A percentile compares a stretch with the other conserved stretches of the same genome.
phyloP scores from a whole-genome alignment of 2,113 vertebrate genomes.

The Turnix velox region DNA sequence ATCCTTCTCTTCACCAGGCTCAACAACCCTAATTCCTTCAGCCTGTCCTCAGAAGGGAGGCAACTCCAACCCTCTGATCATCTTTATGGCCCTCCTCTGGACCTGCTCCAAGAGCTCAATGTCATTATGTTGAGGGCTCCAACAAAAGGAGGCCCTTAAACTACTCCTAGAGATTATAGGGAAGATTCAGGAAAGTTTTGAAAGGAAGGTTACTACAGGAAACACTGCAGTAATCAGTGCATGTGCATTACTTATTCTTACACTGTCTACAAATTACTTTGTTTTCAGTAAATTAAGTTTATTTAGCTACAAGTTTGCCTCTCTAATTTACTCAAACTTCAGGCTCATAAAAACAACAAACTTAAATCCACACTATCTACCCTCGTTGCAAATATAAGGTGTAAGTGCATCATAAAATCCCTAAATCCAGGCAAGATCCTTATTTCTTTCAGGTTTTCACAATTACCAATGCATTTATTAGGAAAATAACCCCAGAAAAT shows the following conservation, averaged over 20 bases:
- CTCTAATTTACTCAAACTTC: background rate
- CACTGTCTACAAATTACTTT: background rate
- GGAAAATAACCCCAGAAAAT: rapidly evolving
- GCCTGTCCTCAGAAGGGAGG: too few species aligned
- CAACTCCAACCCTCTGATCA: too few species aligned
- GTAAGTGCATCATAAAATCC: background rate
- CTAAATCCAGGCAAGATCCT: background rate
- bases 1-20: too few species aligned
- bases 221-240: background rate
- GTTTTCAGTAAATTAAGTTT: background rate
- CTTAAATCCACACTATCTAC: background rate
- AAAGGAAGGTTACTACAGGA: background rate
- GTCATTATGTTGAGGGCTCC: too few species aligned
- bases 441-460: background rate
- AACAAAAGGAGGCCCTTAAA: background rate
- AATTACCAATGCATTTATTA: background rate
- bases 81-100: too few species aligned
- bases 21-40: too few species aligned
- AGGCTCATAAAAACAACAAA: background rate
- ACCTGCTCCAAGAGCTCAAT: too few species aligned
- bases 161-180: background rate
- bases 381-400: background rate
- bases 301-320: background rate
- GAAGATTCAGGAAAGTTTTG: background rate
- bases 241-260: background rate